Percentiles rank a stretch among this genome's conserved stretches.
These are phyloP conservation scores for Thalassaphorura encarpata DNA, from an alignment of 1,140 invertebrate genomes.

Conservation along the genomic window DNA sequence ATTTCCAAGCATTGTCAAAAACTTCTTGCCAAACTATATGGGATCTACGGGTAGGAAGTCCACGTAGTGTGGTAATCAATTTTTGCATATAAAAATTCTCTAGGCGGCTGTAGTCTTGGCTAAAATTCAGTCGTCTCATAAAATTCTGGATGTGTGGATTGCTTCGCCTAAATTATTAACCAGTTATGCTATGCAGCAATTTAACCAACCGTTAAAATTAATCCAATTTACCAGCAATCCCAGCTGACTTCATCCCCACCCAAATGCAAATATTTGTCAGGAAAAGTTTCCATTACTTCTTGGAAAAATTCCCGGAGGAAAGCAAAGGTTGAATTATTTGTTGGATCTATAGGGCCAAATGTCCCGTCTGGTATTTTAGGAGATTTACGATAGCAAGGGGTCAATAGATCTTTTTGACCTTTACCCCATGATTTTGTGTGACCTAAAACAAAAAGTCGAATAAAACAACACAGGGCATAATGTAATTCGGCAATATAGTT, in stretches of 20 bases:
- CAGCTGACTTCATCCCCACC: constrained; percentile 86
- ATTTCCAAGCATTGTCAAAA: constrained; percentile 60
- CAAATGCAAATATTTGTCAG: constrained; percentile 67
- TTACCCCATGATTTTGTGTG: constrained; percentile 76
- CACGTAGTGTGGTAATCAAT: constrained; percentile 45
- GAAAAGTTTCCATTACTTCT: constrained; percentile 59
- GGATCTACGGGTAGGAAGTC: constrained; percentile 38
- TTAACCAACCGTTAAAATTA: constrained; percentile 5
- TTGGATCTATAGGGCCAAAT: constrained; percentile 69
- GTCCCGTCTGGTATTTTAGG: constrained; percentile 43
- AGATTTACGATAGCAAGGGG: constrained; percentile 52
- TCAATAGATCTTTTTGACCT: constrained; percentile 55
- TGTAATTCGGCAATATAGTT: neutral
- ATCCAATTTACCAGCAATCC: constrained; percentile 61
- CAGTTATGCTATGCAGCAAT: constrained; percentile 7
- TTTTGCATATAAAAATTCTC: constrained; percentile 59
- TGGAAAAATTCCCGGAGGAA: constrained; percentile 57
- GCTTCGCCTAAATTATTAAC: constrained; percentile 48
- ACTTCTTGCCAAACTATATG: constrained; percentile 89
- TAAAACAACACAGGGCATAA: no score
- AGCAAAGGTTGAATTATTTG: constrained; percentile 48
- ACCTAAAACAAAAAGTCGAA: constrained; percentile 43
- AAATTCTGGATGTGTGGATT: constrained; percentile 61
- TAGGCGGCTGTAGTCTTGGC: constrained; percentile 44
- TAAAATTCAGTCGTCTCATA: constrained; percentile 53